Conservation (phyloP, 1,140 invertebrate species). For the Bombus confusus region DNA sequence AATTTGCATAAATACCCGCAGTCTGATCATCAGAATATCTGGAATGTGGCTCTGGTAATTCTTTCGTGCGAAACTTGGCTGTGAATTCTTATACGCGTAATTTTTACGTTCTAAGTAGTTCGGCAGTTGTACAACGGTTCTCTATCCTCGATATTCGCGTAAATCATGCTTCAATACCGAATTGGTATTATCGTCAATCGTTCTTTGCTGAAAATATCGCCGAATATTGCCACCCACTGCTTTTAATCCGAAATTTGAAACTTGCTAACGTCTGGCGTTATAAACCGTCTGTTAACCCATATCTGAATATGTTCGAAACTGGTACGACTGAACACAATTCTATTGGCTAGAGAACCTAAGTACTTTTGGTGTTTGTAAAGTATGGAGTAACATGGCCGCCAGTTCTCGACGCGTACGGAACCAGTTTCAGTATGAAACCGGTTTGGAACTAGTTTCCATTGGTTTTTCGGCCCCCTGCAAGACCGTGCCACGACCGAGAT, state of each 20-base stretch:
- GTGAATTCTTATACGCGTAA: constrained; percentile 12
- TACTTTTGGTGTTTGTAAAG: background rate
- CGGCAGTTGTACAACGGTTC: constrained; percentile 13
- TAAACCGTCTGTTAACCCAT: background rate
- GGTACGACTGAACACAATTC: background rate
- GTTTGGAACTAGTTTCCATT: constrained; percentile 72
- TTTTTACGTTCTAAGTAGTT: background rate
- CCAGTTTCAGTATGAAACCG: constrained; percentile 69
- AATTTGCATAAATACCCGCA: no score
- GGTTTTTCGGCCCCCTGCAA: constrained; percentile 64
- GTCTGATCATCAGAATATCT: background rate
- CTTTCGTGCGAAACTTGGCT: background rate
- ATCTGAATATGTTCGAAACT: constrained; percentile 52
- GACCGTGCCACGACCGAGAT: constrained; percentile 40
- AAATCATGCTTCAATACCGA: background rate
- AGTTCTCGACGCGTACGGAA: constrained; percentile 65
- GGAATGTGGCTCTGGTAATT: background rate
- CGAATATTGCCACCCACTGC: no score
- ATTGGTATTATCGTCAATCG: background rate
- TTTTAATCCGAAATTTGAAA: no score
- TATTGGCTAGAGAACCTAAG: background rate
- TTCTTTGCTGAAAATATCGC: background rate
- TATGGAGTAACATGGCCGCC: constrained; percentile 57
- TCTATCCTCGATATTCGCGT: constrained; percentile 17
- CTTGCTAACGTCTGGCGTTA: no score